Evolutionary conservation across 2,888 invertebrate genomes (phyloP).

Genomic region (Anticlea derivata): DNA sequence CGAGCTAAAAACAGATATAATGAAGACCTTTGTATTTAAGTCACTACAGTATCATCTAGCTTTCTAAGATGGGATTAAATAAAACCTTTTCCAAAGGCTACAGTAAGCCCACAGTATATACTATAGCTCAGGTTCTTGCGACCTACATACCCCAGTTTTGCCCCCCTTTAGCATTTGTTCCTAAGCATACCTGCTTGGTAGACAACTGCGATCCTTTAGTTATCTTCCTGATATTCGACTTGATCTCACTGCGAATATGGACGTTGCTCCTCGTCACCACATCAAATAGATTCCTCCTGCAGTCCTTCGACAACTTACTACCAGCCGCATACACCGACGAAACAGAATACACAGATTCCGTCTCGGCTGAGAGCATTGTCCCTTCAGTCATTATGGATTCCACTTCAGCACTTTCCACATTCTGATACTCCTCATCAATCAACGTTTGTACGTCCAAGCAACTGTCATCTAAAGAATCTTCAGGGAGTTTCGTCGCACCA

Average conservation of each 20-base stretch:
- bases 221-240: constrained; percentile 71
- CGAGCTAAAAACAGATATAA: too few species aligned
- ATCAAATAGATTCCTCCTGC: constrained; percentile 74
- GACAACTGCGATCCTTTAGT: constrained; percentile 77
- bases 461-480: constrained; percentile 64
- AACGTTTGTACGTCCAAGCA: constrained; percentile 69
- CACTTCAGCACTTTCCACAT: constrained; percentile 70
- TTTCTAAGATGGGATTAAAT: too few species aligned
- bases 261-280: constrained; percentile 70
- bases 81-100: too few species aligned
- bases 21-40: too few species aligned
- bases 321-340: constrained; percentile 70
- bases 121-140: too few species aligned
- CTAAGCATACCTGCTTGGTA: constrained; percentile 77
- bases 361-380: constrained; percentile 68
- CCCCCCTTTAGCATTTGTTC: too few species aligned
- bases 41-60: too few species aligned
- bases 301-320: constrained; percentile 64
- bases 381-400: constrained; percentile 72
- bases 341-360: constrained; percentile 70
- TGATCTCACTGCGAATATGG: constrained; percentile 68
- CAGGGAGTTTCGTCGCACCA: constrained; percentile 55
- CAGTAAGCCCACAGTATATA: too few species aligned
- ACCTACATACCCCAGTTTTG: too few species aligned
- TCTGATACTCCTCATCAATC: constrained; percentile 77